phyloP scores from a whole-genome alignment of 2,888 invertebrate genomes.

The Erebia epiphron region DNA sequence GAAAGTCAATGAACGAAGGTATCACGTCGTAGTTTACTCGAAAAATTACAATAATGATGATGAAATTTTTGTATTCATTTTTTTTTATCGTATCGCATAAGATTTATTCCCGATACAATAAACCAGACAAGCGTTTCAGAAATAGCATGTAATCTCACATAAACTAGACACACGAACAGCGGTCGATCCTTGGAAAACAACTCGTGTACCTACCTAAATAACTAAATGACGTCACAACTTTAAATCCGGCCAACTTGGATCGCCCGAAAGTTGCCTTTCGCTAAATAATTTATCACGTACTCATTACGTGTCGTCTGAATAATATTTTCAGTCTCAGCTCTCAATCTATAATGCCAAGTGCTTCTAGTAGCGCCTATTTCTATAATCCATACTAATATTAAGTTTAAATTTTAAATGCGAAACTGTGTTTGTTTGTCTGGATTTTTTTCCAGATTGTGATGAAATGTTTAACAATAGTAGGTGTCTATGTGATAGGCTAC shows the following conservation, averaged over 20 bases:
- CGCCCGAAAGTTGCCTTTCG: slow-evolving; percentile 66
- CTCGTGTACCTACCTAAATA: slow-evolving; percentile 60
- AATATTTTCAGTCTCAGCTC: not conserved
- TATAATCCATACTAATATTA: no score
- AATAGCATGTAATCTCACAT: slow-evolving; percentile 34
- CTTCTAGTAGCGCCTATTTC: no score
- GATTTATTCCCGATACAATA: slow-evolving; percentile 21
- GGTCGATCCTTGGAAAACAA: slow-evolving; percentile 48
- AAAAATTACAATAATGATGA: no score
- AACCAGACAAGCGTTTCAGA: slow-evolving; percentile 20
- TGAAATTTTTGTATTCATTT: no score
- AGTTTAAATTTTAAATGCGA: no score
- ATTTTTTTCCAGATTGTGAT: no score
- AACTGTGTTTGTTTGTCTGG: no score
- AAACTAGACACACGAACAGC: slow-evolving; percentile 40
- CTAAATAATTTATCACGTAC: slow-evolving; percentile 66
- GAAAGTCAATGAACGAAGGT: no score
- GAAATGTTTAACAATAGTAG: no score
- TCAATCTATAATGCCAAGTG: not conserved
- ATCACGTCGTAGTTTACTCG: no score
- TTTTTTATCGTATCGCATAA: not conserved
- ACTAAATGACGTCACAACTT: slow-evolving; percentile 69
- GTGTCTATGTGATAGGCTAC: no score
- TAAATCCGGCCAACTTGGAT: slow-evolving; percentile 63
- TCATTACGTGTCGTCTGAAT: slow-evolving; percentile 55